Base-by-base conservation (phyloP, 2,797 vertebrate genomes). In the Danio choprae region DNA sequence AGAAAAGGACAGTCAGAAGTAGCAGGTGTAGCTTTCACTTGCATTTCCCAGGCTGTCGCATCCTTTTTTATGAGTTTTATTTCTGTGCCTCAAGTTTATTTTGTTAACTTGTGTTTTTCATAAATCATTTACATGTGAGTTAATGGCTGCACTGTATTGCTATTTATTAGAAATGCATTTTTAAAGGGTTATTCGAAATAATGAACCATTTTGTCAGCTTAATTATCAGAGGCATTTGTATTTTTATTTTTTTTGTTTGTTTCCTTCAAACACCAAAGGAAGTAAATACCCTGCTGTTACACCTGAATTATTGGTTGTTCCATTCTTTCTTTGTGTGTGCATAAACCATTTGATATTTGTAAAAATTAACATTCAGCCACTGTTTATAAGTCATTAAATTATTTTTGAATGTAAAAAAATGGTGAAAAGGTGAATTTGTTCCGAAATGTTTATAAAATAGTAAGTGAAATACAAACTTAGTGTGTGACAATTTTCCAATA, bases 261-360 rank as follows among this genome's bases (percentile, higher is more conserved):
- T n/a, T n/a, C n/a, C 84, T 89, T 75, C 88, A 88, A 87, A 90
- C 92, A 93, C 92, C 92, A 93, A 94, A 95, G 91, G 87, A 92
- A 93, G 89, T 91, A 92, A 93, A 91, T 56, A 86, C 88, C 74
- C 89, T 89, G 78, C 79, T 88, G 84, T 91, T 85, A 85, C 86
- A 89, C 88, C 81, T 84, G 67, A 60, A 60, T 77, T 74, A 83
- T 77, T 72, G 40, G 64, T 88, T n/a, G 58, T 63, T 84, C 11
- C 20, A 63, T 84, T 67, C 20, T 82, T 81, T 70, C 36, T 70
- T 10, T 43, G 1, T 60, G 20, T 29, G 7, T 51, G 36, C 20
- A 18, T 50, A n/a, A n/a, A n/a, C n/a, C n/a, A n/a, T 29, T 29
- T 29, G 29, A 29, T 29, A 29, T 1, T n/a, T 29, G 29, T 29